Conservation (phyloP, 2,888 invertebrate genomes). For the Hydriomena furcata region DNA sequence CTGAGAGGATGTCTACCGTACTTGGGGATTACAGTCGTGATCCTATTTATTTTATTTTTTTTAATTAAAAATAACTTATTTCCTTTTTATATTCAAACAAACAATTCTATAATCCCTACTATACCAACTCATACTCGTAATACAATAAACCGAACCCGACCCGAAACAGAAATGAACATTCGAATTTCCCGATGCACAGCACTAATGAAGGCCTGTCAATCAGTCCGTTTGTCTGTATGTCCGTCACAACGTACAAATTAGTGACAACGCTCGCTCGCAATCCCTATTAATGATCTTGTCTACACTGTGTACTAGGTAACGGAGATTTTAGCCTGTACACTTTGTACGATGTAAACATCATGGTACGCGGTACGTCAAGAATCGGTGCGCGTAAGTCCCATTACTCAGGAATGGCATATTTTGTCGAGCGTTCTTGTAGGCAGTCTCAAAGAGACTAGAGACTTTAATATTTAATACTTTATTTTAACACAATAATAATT, state of each 20-base stretch:
- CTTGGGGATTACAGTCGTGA: no score
- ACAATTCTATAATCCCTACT: not conserved
- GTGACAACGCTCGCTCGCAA: conserved; percentile 54
- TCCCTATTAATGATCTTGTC: conserved; percentile 34
- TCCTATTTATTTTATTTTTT: no score
- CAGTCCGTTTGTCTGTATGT: conserved; percentile 64
- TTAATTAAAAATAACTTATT: no score
- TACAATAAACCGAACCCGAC: conserved; percentile 14
- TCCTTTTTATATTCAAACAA: no score
- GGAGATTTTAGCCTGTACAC: conserved; percentile 13
- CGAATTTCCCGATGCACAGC: conserved; percentile 24
- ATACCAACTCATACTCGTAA: conserved; percentile 10
- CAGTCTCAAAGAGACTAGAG: no score
- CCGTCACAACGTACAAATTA: conserved; percentile 59
- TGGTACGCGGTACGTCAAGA: no score
- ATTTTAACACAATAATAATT: no score
- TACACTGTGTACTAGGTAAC: conserved; percentile 18
- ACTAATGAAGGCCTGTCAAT: conserved; percentile 75
- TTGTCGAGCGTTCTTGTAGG: no score
- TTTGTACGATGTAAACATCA: not conserved
- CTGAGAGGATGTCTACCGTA: no score
- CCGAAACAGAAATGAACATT: conserved; percentile 22
- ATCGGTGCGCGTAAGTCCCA: no score
- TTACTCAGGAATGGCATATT: no score
- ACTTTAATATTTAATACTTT: no score